phyloP scores from a whole-genome alignment of 2,113 vertebrate species.

The Mesembrinibis cayennensis region DNA sequence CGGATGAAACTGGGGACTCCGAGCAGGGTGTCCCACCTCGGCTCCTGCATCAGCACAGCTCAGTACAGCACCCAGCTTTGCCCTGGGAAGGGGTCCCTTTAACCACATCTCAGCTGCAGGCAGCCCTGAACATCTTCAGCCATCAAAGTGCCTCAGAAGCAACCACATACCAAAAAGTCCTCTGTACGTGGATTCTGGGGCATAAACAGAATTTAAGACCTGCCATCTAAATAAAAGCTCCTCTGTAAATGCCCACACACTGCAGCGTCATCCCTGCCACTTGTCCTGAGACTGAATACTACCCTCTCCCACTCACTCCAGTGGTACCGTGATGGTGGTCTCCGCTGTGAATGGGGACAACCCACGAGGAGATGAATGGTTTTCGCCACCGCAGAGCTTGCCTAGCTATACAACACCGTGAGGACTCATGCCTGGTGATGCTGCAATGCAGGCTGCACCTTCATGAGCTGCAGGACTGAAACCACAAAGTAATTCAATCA shows the following conservation, averaged over 20 bases:
- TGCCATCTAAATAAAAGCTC: not conserved
- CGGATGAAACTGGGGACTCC: not conserved
- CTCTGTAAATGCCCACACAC: not conserved
- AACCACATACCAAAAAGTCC: not conserved
- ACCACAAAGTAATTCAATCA: not conserved
- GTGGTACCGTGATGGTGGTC: fast-evolving
- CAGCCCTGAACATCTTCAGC: not conserved
- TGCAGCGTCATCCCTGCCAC: not conserved
- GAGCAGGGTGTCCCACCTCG: not conserved
- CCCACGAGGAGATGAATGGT: fast-evolving
- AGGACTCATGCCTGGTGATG: not conserved
- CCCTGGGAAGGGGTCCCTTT: too few relatives aligned
- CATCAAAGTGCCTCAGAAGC: not conserved
- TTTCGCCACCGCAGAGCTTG: not conserved
- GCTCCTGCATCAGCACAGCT: not conserved
- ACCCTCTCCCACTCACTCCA: too few relatives aligned
- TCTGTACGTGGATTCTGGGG: not conserved
- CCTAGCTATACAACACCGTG: not conserved
- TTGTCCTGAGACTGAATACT: not conserved
- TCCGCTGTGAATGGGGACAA: not conserved
- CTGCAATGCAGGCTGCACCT: not conserved
- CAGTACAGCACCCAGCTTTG: not conserved
- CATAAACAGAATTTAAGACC: not conserved
- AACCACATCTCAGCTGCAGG: not conserved
- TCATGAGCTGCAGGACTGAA: not conserved